Base-by-base conservation (phyloP, 1,140 invertebrate species). In the Drosophila orosa region DNA sequence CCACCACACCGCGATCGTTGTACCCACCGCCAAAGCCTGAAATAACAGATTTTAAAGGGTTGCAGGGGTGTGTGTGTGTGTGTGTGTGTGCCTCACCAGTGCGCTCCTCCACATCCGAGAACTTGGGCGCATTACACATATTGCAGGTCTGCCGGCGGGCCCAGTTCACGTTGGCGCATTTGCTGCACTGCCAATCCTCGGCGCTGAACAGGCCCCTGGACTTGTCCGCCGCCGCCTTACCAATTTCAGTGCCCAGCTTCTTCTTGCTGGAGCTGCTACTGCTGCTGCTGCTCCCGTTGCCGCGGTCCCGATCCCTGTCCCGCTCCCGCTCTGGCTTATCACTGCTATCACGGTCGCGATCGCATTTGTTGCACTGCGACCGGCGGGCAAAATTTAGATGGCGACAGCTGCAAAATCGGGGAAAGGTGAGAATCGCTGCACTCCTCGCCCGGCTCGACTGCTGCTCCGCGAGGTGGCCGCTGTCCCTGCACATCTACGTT, bases 141-240 rank as follows among this genome's bases (percentile, higher is more conserved):
- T 99, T 99, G 92, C 99, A 99, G 54, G 97, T 97, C 82, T 96
- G 96, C 45, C 99, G 94, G 63, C 99, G 94, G 0, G 98, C 98
- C 99, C 99, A 99, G 92, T 99, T 99, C 3, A 99, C 98, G 93
- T 99, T 99, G 2, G 98, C 98, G 93, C 99, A 99, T 92, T 99
- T 99, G 92, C 97, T 98, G 92, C 99, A 99, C 91, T 99, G 97
- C 99, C 99, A 99, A 92, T 99, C 99, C 93, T 99, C 98, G 55
- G 99, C 98, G 93, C 97, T 98, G 91, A 97, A 99, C 59, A 99
- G 94, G 15, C 99, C 99, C 82, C 98, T 95, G 78, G 98, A 99
- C 93, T 99, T 99, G 91, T 99, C 99, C 7, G 99, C 99, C 22
- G 98, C 97, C 44, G 96, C 96, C 94, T 99, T 99, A 3, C 99